A percentile compares a stretch with the other conserved stretches of the same genome.
phyloP scores from a whole-genome alignment of 2,797 vertebrate species.

The Lagorchestes hirsutus region DNA sequence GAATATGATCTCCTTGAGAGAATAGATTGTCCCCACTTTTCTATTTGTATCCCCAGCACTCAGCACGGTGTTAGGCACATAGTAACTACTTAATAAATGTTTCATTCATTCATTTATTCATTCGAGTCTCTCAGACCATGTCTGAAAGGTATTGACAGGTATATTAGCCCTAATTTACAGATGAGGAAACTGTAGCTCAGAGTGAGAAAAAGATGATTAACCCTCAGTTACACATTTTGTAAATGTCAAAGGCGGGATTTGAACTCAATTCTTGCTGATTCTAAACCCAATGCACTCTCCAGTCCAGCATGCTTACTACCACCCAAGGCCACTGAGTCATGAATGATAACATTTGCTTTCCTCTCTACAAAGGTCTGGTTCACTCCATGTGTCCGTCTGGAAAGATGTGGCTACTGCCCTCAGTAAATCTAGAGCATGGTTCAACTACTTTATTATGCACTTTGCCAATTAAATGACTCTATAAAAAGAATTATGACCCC shows the following conservation, averaged over 20 bases:
- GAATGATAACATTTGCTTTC: background rate
- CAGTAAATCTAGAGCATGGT: background rate
- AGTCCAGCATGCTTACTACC: background rate
- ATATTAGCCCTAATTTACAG: background rate
- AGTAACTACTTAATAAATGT: background rate
- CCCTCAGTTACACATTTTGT: background rate
- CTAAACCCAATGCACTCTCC: background rate
- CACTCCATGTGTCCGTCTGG: background rate
- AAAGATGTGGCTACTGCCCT: background rate
- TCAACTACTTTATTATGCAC: constrained; percentile 9
- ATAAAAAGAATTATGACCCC: constrained; percentile 2
- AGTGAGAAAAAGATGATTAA: background rate
- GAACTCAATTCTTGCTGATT: background rate
- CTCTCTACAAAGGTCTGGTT: background rate
- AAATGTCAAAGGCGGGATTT: background rate
- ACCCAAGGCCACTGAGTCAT: background rate
- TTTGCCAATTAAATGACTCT: background rate
- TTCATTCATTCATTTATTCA: background rate
- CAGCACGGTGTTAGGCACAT: background rate
- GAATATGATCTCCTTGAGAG: background rate
- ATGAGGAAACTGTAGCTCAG: background rate
- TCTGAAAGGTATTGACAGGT: background rate
- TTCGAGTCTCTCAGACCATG: background rate
- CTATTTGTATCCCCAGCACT: background rate
- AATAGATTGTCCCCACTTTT: background rate